Evolutionary conservation across 2,797 vertebrate species (phyloP), one percentile per base, ranked within the genome.

Genomic region (Balearica regulorum): DNA sequence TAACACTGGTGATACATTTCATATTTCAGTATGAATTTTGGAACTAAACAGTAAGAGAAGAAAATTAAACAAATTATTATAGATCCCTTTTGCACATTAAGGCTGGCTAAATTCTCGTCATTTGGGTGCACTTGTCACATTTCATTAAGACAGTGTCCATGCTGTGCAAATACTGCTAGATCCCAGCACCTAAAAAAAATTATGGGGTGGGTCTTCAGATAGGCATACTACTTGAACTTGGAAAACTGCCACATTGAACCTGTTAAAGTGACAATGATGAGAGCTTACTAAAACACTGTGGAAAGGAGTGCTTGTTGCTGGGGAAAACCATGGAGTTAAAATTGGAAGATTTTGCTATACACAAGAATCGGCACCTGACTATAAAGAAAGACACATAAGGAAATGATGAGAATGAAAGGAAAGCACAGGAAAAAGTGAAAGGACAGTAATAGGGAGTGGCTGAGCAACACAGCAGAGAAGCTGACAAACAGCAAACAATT

Each of bases 21-120:
- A 64, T 28, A 39, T 86, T 79, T 77, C n/a, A 43, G 37, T 87
- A 84, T 10, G 20, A 60, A 87, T 71, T 94, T 68, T 57, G 51
- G 35, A 85, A 72, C 65, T 68, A 73, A 90, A 83, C 16, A 80
- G 19, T 75, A 81, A 76, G 1, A 79, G 46, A 44, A 39, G 26
- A 76, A 92, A 89, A 73, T 21, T 18, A 80, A 93, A 68, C 61
- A 90, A 39, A 62, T 58, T 8, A 51, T 66, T 89, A 68, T 14
- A 73, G 55, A 86, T 51, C 54, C 44, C 49, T 87, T 94, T 58
- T 72, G 71, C 51, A 97, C 96, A 97, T 97, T 97, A 97, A 97
- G 96, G 96, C 53, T 97, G 95, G 96, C 96, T 97, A 97, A 97
- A 96, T 94, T 83, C 78, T 87, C 24, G 43, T 79, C 72, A 75